Conservation (phyloP, 2,888 invertebrate species). For the Cephus rjabovi region DNA sequence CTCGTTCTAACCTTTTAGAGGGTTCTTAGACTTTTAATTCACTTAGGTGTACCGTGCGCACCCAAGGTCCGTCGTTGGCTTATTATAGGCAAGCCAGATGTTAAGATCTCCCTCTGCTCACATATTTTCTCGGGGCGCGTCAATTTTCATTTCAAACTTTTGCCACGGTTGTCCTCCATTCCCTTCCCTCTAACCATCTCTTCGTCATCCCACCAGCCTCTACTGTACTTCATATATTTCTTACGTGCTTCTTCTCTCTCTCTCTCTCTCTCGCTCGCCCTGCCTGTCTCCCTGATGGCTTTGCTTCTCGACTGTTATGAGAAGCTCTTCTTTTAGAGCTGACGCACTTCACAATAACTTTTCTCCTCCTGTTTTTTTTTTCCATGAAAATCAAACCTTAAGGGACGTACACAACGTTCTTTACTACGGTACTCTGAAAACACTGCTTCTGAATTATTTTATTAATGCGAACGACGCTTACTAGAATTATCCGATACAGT, state of each 20-base stretch:
- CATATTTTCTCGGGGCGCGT: conserved; percentile 30
- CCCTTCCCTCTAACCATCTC: background rate
- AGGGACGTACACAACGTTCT: background rate
- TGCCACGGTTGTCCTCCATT: conserved; percentile 13
- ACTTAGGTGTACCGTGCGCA: conserved; percentile 21
- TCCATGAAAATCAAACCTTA: background rate
- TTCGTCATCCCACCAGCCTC: conserved; percentile 2
- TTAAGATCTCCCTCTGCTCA: conserved; percentile 22
- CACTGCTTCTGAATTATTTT: background rate
- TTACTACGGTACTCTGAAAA: background rate
- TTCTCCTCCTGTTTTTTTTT: conserved; percentile 21
- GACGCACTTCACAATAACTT: conserved; percentile 36
- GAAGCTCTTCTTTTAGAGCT: conserved; percentile 26
- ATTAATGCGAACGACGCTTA: background rate
- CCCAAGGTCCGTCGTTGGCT: conserved; percentile 19
- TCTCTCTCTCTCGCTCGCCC: conserved; percentile 25
- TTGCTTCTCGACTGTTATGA: conserved; percentile 10
- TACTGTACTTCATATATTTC: conserved; percentile 9
- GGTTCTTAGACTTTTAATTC: conserved; percentile 32
- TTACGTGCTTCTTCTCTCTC: conserved; percentile 22
- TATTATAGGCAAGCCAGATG: conserved; percentile 30
- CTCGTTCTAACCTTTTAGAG: background rate
- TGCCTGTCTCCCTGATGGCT: conserved; percentile 15
- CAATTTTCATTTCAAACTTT: conserved; percentile 40
- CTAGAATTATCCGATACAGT: background rate